Conservation (phyloP, 2,113 vertebrate species). For the Tetrax tetrax region DNA sequence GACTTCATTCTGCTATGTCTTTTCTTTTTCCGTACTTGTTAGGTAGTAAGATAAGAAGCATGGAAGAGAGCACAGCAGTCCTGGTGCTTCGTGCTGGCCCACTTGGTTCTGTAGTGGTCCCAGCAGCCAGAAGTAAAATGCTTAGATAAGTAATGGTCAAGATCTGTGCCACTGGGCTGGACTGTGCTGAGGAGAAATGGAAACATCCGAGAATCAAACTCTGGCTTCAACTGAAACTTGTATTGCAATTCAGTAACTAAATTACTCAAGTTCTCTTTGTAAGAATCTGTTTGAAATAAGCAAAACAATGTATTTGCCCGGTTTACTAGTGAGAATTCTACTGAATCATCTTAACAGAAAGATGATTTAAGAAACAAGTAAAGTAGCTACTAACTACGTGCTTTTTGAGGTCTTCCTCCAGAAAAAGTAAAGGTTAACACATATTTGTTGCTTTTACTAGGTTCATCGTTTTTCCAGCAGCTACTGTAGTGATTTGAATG, state of each 20-base stretch:
- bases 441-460: conserved; percentile 42
- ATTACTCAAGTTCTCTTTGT: not conserved
- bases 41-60: not conserved
- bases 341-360: not conserved
- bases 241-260: not conserved
- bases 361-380: not conserved
- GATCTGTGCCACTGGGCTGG: not conserved
- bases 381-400: not conserved
- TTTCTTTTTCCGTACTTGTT: not conserved
- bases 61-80: not conserved
- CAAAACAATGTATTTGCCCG: not conserved
- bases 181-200: not conserved
- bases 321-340: not conserved
- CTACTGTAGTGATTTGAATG: conserved; percentile 76
- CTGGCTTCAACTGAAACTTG: not conserved
- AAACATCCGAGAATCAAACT: not conserved
- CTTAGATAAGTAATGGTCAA: not conserved
- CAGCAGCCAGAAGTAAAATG: not conserved
- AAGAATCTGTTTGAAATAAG: not conserved
- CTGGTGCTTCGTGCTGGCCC: accelerated
- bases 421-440: not conserved
- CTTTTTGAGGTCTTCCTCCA: not conserved
- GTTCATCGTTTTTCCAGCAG: conserved; percentile 72
- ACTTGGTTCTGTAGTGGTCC: not conserved
- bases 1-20: not conserved